Base-by-base conservation (phyloP, 1,140 invertebrate species). In the Chrysomallon squamiferum region DNA sequence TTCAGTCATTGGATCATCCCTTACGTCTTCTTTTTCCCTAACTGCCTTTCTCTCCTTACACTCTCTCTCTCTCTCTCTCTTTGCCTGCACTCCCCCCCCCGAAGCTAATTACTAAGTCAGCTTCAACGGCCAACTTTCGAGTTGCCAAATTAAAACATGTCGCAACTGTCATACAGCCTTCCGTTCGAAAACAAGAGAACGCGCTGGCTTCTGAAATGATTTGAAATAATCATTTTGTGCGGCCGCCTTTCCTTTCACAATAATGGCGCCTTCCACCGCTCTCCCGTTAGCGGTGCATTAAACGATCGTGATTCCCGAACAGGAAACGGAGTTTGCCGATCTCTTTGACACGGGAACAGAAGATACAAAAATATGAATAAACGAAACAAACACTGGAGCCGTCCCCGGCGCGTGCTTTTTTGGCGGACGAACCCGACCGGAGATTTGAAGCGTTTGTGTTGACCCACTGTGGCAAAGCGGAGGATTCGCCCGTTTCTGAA, bases 301-400 rank as follows among this genome's bases (percentile, higher is more conserved):
- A 59, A 41, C 20, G 15, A n/a, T 7, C 35, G 22, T 43, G 33
- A 38, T 7, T 27, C 22, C 5, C 38, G n/a, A 38, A 15, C 35
- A 20, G 58, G 41, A 59, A 45, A 20, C 32, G n/a, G 35, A 41
- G 18, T 59, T 59, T 59, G 58, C 22, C 32, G 35, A 15, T 7
- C 5, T 38, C 50, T 49, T 38, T 59, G 27, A 43, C 59, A 27
- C 22, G 35, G n/a, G 20, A 25, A 30, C 30, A 41, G 35, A 30
- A 58, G 41, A 61, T 59, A 68, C 62, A 68, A 59, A 68, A 67
- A 68, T 68, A 62, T 68, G 52, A 62, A 68, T 68, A 68, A 68
- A 68, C 45, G 66, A 68, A 68, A 68, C 58, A 68, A 68, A 68
- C 52, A 68, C 45, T 49, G 59, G 49, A 45, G 57, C 49, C 61